Evolutionary conservation across 1,140 invertebrate genomes (phyloP).

Genomic region (Panagrolaimus sp.): DNA sequence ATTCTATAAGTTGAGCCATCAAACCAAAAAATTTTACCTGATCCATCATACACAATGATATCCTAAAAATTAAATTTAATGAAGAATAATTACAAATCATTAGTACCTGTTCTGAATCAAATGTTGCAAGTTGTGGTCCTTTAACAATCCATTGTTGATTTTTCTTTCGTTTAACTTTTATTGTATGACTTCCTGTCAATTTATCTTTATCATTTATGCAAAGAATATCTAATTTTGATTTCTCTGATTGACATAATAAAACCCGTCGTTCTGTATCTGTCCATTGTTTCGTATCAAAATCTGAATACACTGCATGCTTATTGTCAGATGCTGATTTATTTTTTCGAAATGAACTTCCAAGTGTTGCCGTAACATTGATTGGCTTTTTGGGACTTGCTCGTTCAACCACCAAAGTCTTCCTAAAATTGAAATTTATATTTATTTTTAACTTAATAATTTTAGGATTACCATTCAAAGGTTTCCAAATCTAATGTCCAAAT

Average conservation of each 20-base stretch:
- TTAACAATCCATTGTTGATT: conserved; percentile 43
- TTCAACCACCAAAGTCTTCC: conserved; percentile 39
- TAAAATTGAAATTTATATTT: conserved; percentile 13
- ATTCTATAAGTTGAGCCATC: conserved; percentile 36
- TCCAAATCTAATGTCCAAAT: conserved; percentile 40
- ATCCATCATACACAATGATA: conserved; percentile 40
- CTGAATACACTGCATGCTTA: conserved; percentile 25
- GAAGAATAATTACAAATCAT: not conserved
- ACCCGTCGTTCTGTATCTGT: conserved; percentile 26
- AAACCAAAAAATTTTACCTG: conserved; percentile 45
- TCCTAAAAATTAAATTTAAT: conserved; percentile 29
- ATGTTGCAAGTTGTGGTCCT: conserved; percentile 35
- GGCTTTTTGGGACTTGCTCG: conserved; percentile 5
- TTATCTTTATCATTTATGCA: conserved; percentile 26
- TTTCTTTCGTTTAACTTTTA: conserved; percentile 37
- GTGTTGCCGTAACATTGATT: not conserved
- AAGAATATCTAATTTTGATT: conserved; percentile 32
- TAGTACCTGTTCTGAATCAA: conserved; percentile 28
- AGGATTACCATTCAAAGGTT: conserved; percentile 26
- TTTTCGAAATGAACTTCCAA: conserved; percentile 4
- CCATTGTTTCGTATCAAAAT: conserved; percentile 31
- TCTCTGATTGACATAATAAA: conserved; percentile 36
- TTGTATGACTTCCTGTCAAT: conserved; percentile 32
- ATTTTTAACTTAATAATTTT: not conserved
- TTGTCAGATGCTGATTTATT: not conserved